Percentiles rank a stretch among this genome's conserved stretches.
Evolutionary conservation across 2,888 invertebrate genomes (phyloP).

Genomic region (Bimastos eiseni): DNA sequence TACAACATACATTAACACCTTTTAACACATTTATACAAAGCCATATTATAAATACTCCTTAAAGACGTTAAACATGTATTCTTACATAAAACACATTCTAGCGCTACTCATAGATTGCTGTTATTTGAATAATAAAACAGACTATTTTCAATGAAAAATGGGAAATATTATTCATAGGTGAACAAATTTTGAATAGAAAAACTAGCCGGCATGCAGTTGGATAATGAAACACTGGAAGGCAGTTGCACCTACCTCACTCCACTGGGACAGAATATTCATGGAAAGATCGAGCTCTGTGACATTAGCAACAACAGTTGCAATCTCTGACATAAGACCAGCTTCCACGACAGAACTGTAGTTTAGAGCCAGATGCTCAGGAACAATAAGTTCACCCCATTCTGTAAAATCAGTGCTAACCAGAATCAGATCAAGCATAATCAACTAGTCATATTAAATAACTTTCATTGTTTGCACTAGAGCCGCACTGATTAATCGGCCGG

Average conservation of each 20-base stretch:
- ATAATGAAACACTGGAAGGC: not conserved
- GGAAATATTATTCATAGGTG: not conserved
- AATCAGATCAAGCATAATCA: not conserved
- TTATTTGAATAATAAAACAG: not conserved
- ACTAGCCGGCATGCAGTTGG: not conserved
- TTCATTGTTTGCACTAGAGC: not conserved
- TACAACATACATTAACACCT: no score
- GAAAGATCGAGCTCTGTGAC: constrained; percentile 15
- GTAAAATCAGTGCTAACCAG: not conserved
- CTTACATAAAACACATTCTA: not conserved
- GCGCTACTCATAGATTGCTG: not conserved
- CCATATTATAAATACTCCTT: no score
- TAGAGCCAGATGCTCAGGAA: not conserved
- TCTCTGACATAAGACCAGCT: not conserved
- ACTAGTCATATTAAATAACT: not conserved
- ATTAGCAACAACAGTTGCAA: not conserved
- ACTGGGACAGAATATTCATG: not conserved
- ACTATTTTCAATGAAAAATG: not conserved
- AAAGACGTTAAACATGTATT: not conserved
- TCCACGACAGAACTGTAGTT: not conserved
- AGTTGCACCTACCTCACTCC: constrained; percentile 14
- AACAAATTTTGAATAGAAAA: not conserved
- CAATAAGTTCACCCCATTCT: not conserved
- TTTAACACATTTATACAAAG: no score
- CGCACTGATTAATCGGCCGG: no score